Percentiles rank a stretch among this genome's conserved stretches.
phyloP scores from a whole-genome alignment of 2,888 invertebrate species.

The Cephus nigrinus region DNA sequence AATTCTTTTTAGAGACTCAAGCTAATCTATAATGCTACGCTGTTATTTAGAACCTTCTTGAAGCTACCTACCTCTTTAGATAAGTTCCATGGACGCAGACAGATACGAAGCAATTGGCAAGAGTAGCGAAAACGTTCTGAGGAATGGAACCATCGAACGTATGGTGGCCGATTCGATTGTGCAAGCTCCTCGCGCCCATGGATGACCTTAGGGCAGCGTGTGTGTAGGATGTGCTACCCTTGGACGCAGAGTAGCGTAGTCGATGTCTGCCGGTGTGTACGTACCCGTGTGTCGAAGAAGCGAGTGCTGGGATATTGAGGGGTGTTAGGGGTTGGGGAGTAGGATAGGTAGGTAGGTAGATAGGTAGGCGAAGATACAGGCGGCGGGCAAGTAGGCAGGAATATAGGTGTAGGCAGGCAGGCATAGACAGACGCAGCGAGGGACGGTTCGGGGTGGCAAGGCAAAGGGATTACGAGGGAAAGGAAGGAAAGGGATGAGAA shows the following conservation, averaged over 20 bases:
- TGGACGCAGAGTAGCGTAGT: not conserved
- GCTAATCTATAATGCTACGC: too few relatives aligned
- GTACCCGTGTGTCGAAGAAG: too few relatives aligned
- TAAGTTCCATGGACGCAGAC: too few relatives aligned
- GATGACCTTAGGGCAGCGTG: not conserved
- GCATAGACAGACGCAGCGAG: conserved; percentile 5
- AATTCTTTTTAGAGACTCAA: too few relatives aligned
- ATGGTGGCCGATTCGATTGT: conserved; percentile 24
- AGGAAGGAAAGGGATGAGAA: conserved; percentile 12
- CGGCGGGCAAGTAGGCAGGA: not conserved
- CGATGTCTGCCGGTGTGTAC: too few relatives aligned
- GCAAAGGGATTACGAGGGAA: conserved; percentile 11
- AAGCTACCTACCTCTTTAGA: too few relatives aligned
- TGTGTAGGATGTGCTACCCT: not conserved
- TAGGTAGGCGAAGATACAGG: too few relatives aligned
- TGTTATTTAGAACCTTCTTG: too few relatives aligned
- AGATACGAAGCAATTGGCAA: too few relatives aligned
- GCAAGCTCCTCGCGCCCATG: conserved; percentile 18
- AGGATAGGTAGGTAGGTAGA: too few relatives aligned
- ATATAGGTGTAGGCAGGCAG: conserved; percentile 14
- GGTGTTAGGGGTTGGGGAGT: too few relatives aligned
- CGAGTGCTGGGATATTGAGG: too few relatives aligned
- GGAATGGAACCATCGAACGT: conserved; percentile 13
- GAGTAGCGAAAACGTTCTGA: not conserved
- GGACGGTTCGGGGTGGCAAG: conserved; percentile 8